phyloP scores from a whole-genome alignment of 2,888 invertebrate genomes.

The Mythimna pallens region DNA sequence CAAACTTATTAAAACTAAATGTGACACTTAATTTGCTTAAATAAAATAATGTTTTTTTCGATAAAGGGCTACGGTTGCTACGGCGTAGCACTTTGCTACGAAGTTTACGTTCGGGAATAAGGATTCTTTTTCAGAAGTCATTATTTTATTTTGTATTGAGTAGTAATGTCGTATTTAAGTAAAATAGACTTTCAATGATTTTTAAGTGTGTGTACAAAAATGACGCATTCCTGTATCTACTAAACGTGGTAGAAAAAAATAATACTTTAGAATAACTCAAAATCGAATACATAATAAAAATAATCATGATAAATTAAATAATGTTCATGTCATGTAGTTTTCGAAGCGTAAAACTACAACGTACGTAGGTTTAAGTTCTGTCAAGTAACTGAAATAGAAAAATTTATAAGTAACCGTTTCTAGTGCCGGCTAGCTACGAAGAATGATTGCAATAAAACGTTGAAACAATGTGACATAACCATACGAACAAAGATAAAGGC shows the following conservation, averaged over 20 bases:
- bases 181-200: not conserved
- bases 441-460: not conserved
- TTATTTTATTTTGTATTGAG: not conserved
- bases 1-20: not conserved
- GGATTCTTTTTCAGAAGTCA: not conserved
- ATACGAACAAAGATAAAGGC: not conserved
- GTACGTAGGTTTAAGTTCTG: not conserved
- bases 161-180: not conserved
- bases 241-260: too few relatives aligned
- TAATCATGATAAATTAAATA: not conserved
- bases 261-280: not conserved
- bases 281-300: not conserved
- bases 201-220: not conserved
- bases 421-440: not conserved
- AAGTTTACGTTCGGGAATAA: constrained; percentile 34
- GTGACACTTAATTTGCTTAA: not conserved
- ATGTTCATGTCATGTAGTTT: not conserved
- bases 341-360: not conserved
- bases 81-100: constrained; percentile 71
- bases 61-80: constrained; percentile 54
- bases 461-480: not conserved
- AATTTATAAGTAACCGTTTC: not conserved
- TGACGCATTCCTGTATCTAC: not conserved
- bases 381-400: not conserved
- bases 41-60: constrained; percentile 7